A percentile compares a stretch with the other conserved stretches of the same genome.
phyloP scores from a whole-genome alignment of 2,113 vertebrate species.

The Romanogobio albipinnatus region DNA sequence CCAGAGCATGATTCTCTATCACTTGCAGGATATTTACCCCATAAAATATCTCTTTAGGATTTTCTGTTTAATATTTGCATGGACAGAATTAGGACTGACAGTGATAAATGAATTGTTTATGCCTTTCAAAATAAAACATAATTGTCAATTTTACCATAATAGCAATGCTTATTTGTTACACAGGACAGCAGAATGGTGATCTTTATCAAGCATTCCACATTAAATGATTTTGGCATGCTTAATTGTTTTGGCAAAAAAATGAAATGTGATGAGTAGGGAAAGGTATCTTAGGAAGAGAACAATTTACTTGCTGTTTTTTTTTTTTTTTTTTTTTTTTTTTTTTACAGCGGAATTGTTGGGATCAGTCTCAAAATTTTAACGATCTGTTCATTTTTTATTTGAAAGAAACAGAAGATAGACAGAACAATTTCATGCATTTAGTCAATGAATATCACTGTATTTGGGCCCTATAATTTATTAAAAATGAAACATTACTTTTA shows the following conservation, averaged over 20 bases:
- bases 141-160: constrained; percentile 69
- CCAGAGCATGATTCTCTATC: neutral
- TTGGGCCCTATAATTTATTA: neutral
- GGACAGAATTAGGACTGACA: constrained; percentile 65
- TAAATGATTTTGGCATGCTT: constrained; percentile 9
- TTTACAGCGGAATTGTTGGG: neutral
- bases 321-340: neutral
- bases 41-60: constrained; percentile 33
- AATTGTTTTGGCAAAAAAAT: constrained; percentile 2
- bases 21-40: constrained; percentile 12
- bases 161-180: constrained; percentile 63
- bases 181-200: constrained; percentile 54
- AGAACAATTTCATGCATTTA: neutral
- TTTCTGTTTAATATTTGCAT: constrained; percentile 39
- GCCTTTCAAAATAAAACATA: constrained; percentile 52
- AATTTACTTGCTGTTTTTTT: neutral
- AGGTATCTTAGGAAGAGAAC: neutral
- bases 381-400: neutral
- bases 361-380: neutral
- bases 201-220: constrained; percentile 55
- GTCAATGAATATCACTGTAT: neutral
- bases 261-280: neutral
- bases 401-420: neutral
- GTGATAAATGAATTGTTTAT: constrained; percentile 50
- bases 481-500: neutral